phyloP scores from a whole-genome alignment of 2,113 vertebrate genomes.

The Phylloscopus whistleri region DNA sequence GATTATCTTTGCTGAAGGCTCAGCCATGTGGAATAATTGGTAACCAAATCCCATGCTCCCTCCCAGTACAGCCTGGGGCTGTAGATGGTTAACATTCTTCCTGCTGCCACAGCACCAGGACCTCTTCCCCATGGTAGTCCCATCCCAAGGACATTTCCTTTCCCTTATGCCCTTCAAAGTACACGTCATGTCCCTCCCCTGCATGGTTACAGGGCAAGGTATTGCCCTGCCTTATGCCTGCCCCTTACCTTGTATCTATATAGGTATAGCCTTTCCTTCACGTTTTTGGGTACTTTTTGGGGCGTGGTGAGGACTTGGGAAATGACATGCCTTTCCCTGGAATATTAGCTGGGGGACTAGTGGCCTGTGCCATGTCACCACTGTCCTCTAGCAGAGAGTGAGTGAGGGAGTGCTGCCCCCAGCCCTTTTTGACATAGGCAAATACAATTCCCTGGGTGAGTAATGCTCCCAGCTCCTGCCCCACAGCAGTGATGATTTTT shows the following conservation, averaged over 20 bases:
- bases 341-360: fast-evolving
- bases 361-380: not conserved
- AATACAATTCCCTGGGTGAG: not conserved
- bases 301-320: not conserved
- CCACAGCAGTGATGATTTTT: fast-evolving
- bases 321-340: not conserved
- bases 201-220: not conserved
- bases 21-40: conserved; percentile 9
- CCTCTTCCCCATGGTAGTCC: not conserved
- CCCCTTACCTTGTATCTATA: not conserved
- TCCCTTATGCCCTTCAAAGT: not conserved
- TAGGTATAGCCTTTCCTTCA: not conserved
- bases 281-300: not conserved
- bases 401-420: not conserved
- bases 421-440: not conserved
- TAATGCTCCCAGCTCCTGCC: not conserved
- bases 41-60: not conserved
- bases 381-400: fast-evolving
- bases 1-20: conserved; percentile 9
- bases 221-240: not conserved
- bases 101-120: fast-evolving
- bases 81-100: not conserved
- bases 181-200: not conserved
- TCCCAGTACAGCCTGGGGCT: not conserved
- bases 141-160: not conserved